A percentile compares a stretch with the other conserved stretches of the same genome.
Evolutionary conservation across 2,113 vertebrate species (phyloP).

Genomic region (Solenodon paradoxus): DNA sequence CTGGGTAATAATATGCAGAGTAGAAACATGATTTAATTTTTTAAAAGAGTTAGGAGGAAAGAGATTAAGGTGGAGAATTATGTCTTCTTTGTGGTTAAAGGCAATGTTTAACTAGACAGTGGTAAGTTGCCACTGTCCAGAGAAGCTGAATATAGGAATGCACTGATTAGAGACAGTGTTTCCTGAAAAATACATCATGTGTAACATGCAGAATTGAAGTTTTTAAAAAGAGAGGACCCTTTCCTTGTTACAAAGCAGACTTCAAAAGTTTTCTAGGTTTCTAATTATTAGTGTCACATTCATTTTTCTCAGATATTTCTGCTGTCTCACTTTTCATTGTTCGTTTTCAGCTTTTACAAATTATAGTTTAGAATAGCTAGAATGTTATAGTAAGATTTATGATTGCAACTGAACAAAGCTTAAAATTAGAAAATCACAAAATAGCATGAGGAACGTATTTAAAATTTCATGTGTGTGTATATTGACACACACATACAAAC

Average conservation of each 20-base stretch:
- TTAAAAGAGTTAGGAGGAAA: background rate
- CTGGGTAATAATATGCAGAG: background rate
- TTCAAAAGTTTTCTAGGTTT: background rate
- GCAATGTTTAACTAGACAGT: background rate
- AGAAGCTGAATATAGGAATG: background rate
- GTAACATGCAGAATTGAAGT: background rate
- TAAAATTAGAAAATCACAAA: background rate
- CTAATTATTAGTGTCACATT: background rate
- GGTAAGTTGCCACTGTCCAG: background rate
- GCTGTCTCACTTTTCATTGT: background rate
- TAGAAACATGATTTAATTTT: background rate
- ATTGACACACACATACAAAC: too few species aligned
- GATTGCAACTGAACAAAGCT: too few species aligned
- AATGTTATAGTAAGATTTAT: background rate
- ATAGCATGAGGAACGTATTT: background rate
- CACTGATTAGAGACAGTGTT: background rate
- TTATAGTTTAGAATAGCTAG: background rate
- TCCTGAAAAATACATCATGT: background rate
- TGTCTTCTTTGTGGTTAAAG: background rate
- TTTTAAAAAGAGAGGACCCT: background rate
- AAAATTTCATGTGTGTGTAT: too few species aligned
- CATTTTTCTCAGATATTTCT: background rate
- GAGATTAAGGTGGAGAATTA: background rate
- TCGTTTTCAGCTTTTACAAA: background rate
- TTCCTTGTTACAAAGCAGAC: background rate